These are phyloP conservation scores for Lasioglossum figueresi DNA, from an alignment of 2,888 invertebrate species.

Conservation along the genomic window DNA sequence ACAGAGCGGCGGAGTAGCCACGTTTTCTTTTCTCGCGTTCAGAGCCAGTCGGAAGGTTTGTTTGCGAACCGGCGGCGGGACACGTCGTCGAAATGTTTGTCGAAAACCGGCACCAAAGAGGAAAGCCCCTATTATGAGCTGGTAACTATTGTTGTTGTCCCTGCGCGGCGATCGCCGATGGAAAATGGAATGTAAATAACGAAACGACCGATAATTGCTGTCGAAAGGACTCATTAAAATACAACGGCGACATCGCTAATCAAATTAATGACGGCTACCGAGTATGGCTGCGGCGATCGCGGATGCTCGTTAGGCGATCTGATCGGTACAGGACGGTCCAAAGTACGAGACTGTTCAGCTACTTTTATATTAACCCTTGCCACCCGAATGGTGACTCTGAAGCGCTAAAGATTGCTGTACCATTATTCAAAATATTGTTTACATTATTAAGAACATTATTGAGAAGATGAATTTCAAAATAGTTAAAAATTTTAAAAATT, in stretches of 20 bases:
- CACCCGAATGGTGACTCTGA: too few relatives aligned
- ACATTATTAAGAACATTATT: too few relatives aligned
- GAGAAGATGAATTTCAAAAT: too few relatives aligned
- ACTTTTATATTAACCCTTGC: too few relatives aligned
- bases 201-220: conserved; percentile 18
- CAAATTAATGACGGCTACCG: conserved; percentile 7
- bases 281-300: not conserved
- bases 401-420: too few relatives aligned
- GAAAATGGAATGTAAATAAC: conserved; percentile 29
- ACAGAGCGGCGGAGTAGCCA: not conserved
- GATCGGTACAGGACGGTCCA: not conserved
- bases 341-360: not conserved
- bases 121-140: not conserved
- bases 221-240: conserved; percentile 2
- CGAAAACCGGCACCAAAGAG: not conserved
- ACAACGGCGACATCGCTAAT: not conserved
- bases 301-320: not conserved
- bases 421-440: too few relatives aligned
- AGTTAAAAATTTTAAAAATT: too few relatives aligned
- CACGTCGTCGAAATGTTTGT: not conserved
- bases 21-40: conserved; percentile 20
- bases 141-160: not conserved
- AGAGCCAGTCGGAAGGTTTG: not conserved
- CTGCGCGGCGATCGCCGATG: not conserved
- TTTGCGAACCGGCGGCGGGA: not conserved